phyloP scores from a whole-genome alignment of 2,113 vertebrate species.

The Struthio camelus region DNA sequence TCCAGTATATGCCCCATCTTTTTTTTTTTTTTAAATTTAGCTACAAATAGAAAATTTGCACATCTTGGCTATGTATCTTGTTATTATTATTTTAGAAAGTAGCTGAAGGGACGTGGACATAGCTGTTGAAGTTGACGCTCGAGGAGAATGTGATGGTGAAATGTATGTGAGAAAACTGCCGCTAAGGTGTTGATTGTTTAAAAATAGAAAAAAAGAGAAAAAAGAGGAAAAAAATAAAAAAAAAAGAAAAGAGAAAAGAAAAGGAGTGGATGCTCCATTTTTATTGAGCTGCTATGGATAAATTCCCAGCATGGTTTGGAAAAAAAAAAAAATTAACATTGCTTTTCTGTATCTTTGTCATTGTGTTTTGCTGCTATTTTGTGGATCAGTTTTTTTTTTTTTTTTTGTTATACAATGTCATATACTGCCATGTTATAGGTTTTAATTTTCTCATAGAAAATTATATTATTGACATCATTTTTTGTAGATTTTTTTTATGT shows the following conservation, averaged over 20 bases:
- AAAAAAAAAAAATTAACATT: slow-evolving; percentile 79
- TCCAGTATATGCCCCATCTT: slow-evolving; percentile 44
- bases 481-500: slow-evolving; percentile 86
- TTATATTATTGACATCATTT: slow-evolving; percentile 89
- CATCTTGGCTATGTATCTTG: slow-evolving; percentile 77
- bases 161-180: slow-evolving; percentile 80
- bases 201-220: slow-evolving; percentile 56
- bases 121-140: slow-evolving; percentile 74
- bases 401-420: slow-evolving; percentile 86
- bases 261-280: slow-evolving; percentile 82
- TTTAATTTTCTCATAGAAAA: slow-evolving; percentile 97
- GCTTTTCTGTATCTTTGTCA: slow-evolving; percentile 88
- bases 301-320: slow-evolving; percentile 87
- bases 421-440: slow-evolving; percentile 91
- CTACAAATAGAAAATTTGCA: slow-evolving; percentile 78
- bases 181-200: slow-evolving; percentile 86
- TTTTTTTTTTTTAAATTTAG: slow-evolving; percentile 34
- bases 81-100: slow-evolving; percentile 74
- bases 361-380: slow-evolving; percentile 97
- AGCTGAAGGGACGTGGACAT: slow-evolving; percentile 74
- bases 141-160: slow-evolving; percentile 77
- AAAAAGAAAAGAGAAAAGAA: slow-evolving; percentile 68
- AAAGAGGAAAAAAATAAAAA: slow-evolving; percentile 60
- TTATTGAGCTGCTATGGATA: slow-evolving; percentile 92
- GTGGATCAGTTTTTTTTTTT: slow-evolving; percentile 79